Percentiles rank a stretch among this genome's conserved stretches.
These are phyloP conservation scores for Saxicola maurus DNA, from an alignment of 2,797 vertebrate genomes.

Conservation along the genomic window DNA sequence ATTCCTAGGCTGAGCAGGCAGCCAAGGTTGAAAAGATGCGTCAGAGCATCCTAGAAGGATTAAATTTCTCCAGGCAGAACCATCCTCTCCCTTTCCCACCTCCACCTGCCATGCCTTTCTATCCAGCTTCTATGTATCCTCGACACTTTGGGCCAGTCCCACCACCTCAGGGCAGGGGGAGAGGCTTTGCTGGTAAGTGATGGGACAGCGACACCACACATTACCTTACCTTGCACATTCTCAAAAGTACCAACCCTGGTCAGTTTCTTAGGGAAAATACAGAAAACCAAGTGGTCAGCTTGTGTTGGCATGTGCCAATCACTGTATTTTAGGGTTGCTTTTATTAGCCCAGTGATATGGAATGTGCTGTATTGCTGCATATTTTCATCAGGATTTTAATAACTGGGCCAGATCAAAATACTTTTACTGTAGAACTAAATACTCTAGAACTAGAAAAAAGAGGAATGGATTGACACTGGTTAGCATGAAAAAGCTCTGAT, in stretches of 20 bases:
- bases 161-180: conserved; percentile 82
- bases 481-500: not conserved
- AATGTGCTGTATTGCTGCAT: not conserved
- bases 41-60: conserved; percentile 92
- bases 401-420: conserved; percentile 5
- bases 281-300: not conserved
- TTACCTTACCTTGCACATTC: not conserved
- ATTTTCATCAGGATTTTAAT: not conserved
- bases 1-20: conserved; percentile 84
- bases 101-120: conserved; percentile 89
- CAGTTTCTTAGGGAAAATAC: not conserved
- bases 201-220: rapidly evolving
- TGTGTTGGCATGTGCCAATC: not conserved
- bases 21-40: conserved; percentile 94
- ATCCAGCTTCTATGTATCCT: conserved; percentile 83
- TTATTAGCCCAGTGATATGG: not conserved
- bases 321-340: not conserved
- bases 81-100: conserved; percentile 85
- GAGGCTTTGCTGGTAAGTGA: conserved; percentile 84
- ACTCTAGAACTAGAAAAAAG: not conserved
- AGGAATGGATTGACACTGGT: not conserved
- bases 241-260: not conserved
- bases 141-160: conserved; percentile 84
- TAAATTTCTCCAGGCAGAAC: conserved; percentile 87
- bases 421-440: not conserved